A percentile compares a stretch with the other conserved stretches of the same genome.
These are phyloP conservation scores for Serripes groenlandicus DNA, from an alignment of 2,888 invertebrate genomes.

Conservation along the genomic window DNA sequence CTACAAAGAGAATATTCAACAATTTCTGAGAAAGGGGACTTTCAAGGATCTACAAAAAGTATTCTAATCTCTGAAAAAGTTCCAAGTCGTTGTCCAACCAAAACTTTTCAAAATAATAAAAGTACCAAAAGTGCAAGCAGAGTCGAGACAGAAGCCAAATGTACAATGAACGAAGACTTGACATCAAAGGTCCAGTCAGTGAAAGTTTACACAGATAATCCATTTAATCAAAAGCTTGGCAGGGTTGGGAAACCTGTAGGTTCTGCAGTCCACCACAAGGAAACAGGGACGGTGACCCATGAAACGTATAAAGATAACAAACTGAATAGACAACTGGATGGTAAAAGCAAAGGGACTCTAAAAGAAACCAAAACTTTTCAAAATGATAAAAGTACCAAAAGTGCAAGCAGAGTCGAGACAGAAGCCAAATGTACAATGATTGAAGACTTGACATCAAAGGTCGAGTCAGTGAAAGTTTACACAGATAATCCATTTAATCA, in stretches of 20 bases:
- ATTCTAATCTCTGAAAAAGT: too few relatives aligned
- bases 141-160: too few relatives aligned
- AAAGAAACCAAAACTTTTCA: neutral
- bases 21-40: too few relatives aligned
- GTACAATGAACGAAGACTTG: too few relatives aligned
- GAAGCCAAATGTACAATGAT: too few relatives aligned
- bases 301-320: constrained; percentile 39
- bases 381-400: neutral
- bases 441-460: neutral
- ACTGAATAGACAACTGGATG: constrained; percentile 24
- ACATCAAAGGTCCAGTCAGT: neutral
- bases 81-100: too few relatives aligned
- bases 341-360: neutral
- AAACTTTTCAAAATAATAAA: too few relatives aligned
- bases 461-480: constrained; percentile 25
- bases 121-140: too few relatives aligned
- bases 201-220: constrained; percentile 45
- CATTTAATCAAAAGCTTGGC: constrained; percentile 23
- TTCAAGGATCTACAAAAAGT: too few relatives aligned
- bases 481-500: constrained; percentile 39
- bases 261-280: constrained; percentile 9
- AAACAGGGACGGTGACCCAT: neutral
- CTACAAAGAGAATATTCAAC: too few relatives aligned
- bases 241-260: constrained; percentile 48
- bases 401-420: too few relatives aligned